Percentiles rank a stretch among this genome's conserved stretches.
Conservation (phyloP, 2,888 invertebrate species). For the Bursaphelenchus okinawaensis region DNA sequence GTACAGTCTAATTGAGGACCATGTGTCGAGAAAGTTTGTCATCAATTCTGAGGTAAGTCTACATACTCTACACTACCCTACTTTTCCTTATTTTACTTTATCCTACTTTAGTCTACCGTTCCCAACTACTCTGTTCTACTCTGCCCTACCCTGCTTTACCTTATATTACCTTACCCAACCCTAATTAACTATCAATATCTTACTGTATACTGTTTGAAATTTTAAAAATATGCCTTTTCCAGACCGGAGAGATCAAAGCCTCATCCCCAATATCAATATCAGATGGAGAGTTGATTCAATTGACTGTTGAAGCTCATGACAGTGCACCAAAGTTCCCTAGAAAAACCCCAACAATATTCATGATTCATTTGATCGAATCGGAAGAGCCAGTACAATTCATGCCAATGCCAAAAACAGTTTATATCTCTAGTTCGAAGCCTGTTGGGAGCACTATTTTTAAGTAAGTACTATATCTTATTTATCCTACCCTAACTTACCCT, state of each 20-base stretch:
- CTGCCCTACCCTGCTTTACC: too few relatives aligned
- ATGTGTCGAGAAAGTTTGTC: conserved; percentile 28
- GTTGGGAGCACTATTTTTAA: conserved; percentile 42
- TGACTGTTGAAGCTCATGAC: conserved; percentile 44
- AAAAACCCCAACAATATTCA: conserved; percentile 33
- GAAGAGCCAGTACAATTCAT: conserved; percentile 37
- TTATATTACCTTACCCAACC: too few relatives aligned
- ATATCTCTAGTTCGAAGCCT: conserved; percentile 49
- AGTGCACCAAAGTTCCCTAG: conserved; percentile 29
- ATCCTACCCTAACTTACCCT: too few relatives aligned
- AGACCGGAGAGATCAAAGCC: conserved; percentile 36
- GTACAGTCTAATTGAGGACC: conserved; percentile 25
- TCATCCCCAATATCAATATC: conserved; percentile 7
- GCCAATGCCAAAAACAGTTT: conserved; percentile 51
- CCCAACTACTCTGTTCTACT: too few relatives aligned
- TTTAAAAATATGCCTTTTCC: conserved; percentile 13
- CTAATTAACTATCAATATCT: too few relatives aligned
- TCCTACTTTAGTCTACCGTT: too few relatives aligned
- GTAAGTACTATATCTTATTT: conserved; percentile 4
- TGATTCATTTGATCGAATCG: conserved; percentile 18
- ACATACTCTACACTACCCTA: not conserved
- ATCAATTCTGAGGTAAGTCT: conserved; percentile 24
- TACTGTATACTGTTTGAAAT: too few relatives aligned
- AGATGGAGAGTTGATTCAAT: conserved; percentile 40
- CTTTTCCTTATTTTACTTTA: too few relatives aligned